Evolutionary conservation across 2,113 vertebrate species (phyloP).

Genomic region (Rattus rattus): DNA sequence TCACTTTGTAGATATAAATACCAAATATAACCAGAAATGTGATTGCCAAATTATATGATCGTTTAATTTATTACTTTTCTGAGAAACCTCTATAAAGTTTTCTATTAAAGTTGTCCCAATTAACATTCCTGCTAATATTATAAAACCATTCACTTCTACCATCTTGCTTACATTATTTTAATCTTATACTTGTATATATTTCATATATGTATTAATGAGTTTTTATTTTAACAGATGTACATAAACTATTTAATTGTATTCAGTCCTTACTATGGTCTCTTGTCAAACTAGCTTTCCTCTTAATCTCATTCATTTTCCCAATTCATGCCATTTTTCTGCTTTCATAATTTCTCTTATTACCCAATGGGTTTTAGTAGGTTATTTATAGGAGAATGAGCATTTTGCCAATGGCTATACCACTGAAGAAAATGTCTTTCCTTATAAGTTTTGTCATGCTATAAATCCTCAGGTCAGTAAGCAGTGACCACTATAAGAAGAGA

Average conservation of each 20-base stretch:
- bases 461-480: background rate
- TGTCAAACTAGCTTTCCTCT: background rate
- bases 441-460: background rate
- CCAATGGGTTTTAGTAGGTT: background rate
- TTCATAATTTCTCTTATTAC: background rate
- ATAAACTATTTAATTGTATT: background rate
- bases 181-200: background rate
- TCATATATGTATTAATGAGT: too few relatives aligned
- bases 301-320: background rate
- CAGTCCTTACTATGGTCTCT: background rate
- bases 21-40: background rate
- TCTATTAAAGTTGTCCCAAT: background rate
- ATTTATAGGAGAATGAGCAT: background rate
- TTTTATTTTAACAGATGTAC: background rate
- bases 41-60: background rate
- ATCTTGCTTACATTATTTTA: too few relatives aligned
- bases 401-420: background rate
- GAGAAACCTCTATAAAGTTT: background rate
- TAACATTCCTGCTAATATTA: background rate
- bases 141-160: background rate
- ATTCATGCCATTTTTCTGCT: background rate
- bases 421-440: background rate
- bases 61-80: background rate
- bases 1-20: background rate
- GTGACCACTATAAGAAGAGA: background rate